phyloP scores from a whole-genome alignment of 2,888 invertebrate genomes.

The Ophioninae sp. region DNA sequence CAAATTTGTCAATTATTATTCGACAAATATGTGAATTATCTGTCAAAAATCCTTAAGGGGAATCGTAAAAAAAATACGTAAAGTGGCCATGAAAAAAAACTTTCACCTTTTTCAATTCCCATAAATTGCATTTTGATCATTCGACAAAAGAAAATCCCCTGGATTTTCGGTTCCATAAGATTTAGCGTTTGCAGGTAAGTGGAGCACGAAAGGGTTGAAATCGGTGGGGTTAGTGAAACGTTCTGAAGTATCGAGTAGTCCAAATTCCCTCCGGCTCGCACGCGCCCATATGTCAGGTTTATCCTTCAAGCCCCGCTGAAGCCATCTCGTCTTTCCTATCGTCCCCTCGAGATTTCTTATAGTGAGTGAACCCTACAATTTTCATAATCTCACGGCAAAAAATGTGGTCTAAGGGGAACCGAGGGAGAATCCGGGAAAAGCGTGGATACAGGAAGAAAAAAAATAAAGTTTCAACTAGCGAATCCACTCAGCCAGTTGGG shows the following conservation, averaged over 20 bases:
- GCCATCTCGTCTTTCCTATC: slow-evolving; percentile 38
- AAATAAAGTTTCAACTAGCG: background rate
- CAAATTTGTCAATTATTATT: too few relatives aligned
- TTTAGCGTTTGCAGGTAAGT: background rate
- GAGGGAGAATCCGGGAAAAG: background rate
- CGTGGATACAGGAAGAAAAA: background rate
- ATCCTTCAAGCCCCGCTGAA: slow-evolving; percentile 35
- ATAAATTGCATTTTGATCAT: background rate
- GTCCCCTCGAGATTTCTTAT: slow-evolving; percentile 20
- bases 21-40: too few relatives aligned
- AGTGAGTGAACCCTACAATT: slow-evolving; percentile 40
- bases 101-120: too few relatives aligned
- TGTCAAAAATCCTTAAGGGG: background rate
- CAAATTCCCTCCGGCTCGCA: background rate
- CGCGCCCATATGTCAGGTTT: background rate
- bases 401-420: background rate
- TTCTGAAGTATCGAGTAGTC: background rate
- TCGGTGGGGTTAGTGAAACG: background rate
- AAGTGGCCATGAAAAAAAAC: too few relatives aligned
- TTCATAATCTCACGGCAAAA: slow-evolving; percentile 44
- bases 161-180: too few relatives aligned
- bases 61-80: background rate
- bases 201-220: background rate
- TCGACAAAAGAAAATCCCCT: background rate
- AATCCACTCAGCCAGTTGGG: background rate